Percentiles rank a stretch among this genome's conserved stretches.
These are phyloP conservation scores for rabbit (Oryctolagus cuniculus) DNA, from an alignment of 2,113 vertebrate species.

Conservation along the genomic window DNA sequence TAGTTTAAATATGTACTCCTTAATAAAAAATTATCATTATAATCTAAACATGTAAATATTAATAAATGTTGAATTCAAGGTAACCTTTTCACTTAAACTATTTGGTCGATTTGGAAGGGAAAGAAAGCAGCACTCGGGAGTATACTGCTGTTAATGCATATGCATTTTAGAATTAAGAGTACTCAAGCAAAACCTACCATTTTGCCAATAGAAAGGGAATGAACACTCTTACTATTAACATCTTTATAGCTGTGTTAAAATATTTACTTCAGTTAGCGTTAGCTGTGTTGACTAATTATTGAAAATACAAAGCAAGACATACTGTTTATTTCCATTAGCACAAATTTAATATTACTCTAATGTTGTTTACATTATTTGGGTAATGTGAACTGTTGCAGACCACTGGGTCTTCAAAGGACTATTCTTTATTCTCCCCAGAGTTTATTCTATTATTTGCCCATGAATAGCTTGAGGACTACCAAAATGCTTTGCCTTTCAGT, in stretches of 20 bases:
- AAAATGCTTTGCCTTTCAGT: slow-evolving; percentile 49
- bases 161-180: neutral
- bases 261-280: neutral
- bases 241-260: slow-evolving; percentile 43
- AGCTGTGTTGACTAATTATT: neutral
- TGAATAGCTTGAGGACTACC: slow-evolving; percentile 22
- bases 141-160: neutral
- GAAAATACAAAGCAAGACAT: slow-evolving; percentile 1
- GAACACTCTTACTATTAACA: neutral
- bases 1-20: slow-evolving; percentile 23
- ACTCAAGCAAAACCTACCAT: neutral
- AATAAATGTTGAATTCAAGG: neutral
- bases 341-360: slow-evolving; percentile 49
- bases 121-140: neutral
- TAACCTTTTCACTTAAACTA: neutral
- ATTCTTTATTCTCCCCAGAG: slow-evolving; percentile 32
- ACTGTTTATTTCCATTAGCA: slow-evolving; percentile 48
- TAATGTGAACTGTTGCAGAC: slow-evolving; percentile 16
- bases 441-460: slow-evolving; percentile 55
- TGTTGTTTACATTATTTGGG: neutral
- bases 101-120: slow-evolving; percentile 4
- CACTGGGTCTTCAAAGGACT: slow-evolving; percentile 3
- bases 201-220: slow-evolving; percentile 26
- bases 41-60: slow-evolving; percentile 55
- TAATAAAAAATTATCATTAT: neutral